These are phyloP conservation scores for Ophion costatus DNA, from an alignment of 2,888 invertebrate genomes.

Conservation along the genomic window DNA sequence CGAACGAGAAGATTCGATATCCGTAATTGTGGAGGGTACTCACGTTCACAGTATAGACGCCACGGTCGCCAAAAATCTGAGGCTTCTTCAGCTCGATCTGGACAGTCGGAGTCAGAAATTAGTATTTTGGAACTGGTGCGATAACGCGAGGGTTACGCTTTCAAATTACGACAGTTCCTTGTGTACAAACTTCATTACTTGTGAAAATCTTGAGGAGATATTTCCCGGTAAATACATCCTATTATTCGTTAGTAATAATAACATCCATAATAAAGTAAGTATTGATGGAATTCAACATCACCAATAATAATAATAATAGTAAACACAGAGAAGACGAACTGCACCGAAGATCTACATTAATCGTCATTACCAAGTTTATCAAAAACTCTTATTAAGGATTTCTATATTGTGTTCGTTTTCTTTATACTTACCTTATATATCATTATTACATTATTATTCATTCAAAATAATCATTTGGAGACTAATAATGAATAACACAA, in stretches of 20 bases:
- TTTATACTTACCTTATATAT: too few relatives aligned
- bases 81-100: slow-evolving; percentile 77
- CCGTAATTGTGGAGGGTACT: slow-evolving; percentile 87
- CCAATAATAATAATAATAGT: background rate
- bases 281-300: background rate
- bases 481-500: too few relatives aligned
- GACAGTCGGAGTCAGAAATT: slow-evolving; percentile 77
- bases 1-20: slow-evolving; percentile 75
- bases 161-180: slow-evolving; percentile 76
- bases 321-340: background rate
- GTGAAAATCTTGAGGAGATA: slow-evolving; percentile 72
- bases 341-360: background rate
- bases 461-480: too few relatives aligned
- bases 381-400: background rate
- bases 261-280: background rate
- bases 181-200: slow-evolving; percentile 72
- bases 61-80: slow-evolving; percentile 87
- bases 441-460: too few relatives aligned
- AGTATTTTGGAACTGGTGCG: slow-evolving; percentile 82
- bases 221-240: slow-evolving; percentile 69
- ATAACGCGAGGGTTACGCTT: slow-evolving; percentile 74
- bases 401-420: too few relatives aligned
- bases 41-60: slow-evolving; percentile 88
- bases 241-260: background rate
- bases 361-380: background rate